A percentile compares a stretch with the other conserved stretches of the same genome.
These are phyloP conservation scores for Eugnorisma glareosa DNA, from an alignment of 2,888 invertebrate species.

Conservation along the genomic window DNA sequence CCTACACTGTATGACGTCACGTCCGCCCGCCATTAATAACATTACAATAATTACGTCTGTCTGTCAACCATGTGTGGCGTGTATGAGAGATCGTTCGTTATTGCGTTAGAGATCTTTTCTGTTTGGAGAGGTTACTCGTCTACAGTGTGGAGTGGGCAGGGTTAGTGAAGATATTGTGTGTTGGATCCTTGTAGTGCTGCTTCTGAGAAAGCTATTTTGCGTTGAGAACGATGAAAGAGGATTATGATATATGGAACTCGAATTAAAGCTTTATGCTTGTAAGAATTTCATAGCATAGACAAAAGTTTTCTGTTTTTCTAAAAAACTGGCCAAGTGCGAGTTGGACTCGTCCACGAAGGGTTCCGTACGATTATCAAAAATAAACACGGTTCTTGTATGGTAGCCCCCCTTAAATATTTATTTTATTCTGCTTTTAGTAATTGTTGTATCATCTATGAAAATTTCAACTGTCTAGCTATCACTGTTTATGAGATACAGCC, in stretches of 20 bases:
- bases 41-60: conserved; percentile 61
- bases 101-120: conserved; percentile 38
- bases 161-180: conserved; percentile 29
- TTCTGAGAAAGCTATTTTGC: background rate
- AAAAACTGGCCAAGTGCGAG: no score
- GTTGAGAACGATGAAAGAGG: background rate
- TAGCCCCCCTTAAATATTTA: no score
- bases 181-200: conserved; percentile 17
- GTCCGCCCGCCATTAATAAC: conserved; percentile 50
- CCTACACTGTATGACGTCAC: conserved; percentile 57
- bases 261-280: background rate
- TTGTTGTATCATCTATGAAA: no score
- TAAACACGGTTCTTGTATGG: no score
- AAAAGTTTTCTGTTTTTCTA: no score
- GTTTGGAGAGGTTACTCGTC: conserved; percentile 16
- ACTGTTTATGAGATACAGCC: no score
- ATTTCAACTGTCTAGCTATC: no score
- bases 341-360: no score
- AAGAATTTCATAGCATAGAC: no score
- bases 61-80: conserved; percentile 51
- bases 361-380: no score
- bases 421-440: no score
- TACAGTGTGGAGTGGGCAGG: conserved; percentile 27
- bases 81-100: conserved; percentile 50
- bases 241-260: background rate